Base-by-base conservation (phyloP, 2,113 vertebrate genomes). In the Cyprinus carpio region DNA sequence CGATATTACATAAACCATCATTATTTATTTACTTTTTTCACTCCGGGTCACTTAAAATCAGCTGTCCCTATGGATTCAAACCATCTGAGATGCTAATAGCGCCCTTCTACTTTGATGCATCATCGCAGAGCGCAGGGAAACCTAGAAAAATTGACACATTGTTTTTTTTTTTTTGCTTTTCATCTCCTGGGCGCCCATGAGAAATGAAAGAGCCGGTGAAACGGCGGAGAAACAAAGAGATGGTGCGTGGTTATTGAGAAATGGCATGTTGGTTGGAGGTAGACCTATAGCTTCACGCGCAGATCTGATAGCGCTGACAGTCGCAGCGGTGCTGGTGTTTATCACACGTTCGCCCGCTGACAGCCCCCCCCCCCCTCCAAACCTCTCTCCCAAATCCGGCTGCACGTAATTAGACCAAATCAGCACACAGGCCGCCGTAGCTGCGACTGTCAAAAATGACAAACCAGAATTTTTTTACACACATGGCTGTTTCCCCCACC, bases 401-500 rank as follows among this genome's bases (percentile, higher is more conserved):
- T 92, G 92, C 94, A 90, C 92, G 93, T 95, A 95, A 95, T 95
- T 95, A 95, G 93, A 94, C 93, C 92, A 93, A 93, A 94, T 95
- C 94, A 94, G 92, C 93, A 94, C 92, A 43, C 40, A 9, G 92
- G 92, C 92, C 93, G 94, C 92, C 85, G 86, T 92, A 94, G 94
- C 93, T 92, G 92, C 91, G 88, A 90, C 94, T 95, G 94, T 95
- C 94, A 94, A 92, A 94, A 93, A 92, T 95, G 95, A 95, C 94
- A 95, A 95, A 93, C 93, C 92, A 92, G 91, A 93, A 93, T 92
- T 93, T 86, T 83, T 88, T 92, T 92, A 93, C 93, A 94, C 91
- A 93, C 93, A 89, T 88, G 75, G 89, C 92, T 86, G 65, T 90
- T 87, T 25, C 89, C 83, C 40, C 80, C 88, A 92, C 93, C 92